Percentiles rank a stretch among this genome's conserved stretches.
phyloP scores from a whole-genome alignment of 2,797 vertebrate species.

The Cuniculus paca region DNA sequence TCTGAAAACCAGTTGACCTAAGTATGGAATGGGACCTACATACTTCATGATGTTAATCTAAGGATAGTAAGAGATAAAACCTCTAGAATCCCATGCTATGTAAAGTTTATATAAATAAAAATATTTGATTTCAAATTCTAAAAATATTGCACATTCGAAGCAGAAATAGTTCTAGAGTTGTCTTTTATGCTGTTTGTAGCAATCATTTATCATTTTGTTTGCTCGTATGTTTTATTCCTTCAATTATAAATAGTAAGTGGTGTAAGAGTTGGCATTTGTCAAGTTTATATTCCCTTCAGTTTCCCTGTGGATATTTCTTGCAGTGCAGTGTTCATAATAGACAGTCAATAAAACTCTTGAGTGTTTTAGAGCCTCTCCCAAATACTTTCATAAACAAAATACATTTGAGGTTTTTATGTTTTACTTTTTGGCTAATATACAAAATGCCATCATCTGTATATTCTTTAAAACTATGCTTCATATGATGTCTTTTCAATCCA shows the following conservation, averaged over 20 bases:
- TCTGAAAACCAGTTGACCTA: background rate
- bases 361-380: background rate
- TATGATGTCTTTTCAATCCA: background rate
- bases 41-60: background rate
- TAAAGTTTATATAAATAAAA: background rate
- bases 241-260: background rate
- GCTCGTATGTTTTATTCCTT: background rate
- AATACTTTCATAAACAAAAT: background rate
- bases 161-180: background rate
- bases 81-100: background rate
- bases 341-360: background rate
- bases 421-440: background rate
- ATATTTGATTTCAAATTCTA: background rate
- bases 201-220: background rate
- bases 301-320: background rate
- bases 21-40: background rate
- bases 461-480: background rate
- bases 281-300: background rate
- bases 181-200: background rate
- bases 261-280: background rate
- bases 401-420: background rate
- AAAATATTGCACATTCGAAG: background rate
- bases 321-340: background rate
- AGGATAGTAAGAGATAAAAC: background rate
- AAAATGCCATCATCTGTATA: background rate